These are phyloP conservation scores for Rhyzopertha dominica DNA, from an alignment of 1,140 invertebrate genomes.

Conservation along the genomic window DNA sequence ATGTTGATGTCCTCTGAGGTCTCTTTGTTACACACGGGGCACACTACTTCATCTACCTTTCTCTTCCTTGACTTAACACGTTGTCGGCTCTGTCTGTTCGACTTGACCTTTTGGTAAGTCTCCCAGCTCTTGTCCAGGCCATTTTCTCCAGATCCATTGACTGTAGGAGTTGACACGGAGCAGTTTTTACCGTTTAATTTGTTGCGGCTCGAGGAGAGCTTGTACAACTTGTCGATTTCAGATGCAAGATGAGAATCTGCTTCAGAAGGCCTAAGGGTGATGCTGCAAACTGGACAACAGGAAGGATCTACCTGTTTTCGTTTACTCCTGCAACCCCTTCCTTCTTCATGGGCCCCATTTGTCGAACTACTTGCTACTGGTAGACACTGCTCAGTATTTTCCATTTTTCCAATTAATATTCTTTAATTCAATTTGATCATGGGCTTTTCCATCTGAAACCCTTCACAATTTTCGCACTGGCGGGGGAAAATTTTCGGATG, in stretches of 20 bases:
- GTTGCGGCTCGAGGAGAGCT: conserved; percentile 43
- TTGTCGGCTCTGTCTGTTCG: conserved; percentile 61
- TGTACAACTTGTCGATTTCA: conserved; percentile 70
- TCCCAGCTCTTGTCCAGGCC: conserved; percentile 66
- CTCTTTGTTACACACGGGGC: conserved; percentile 71
- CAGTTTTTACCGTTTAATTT: conserved; percentile 41
- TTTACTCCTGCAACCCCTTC: conserved; percentile 44
- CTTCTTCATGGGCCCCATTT: conserved; percentile 2
- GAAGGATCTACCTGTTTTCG: conserved; percentile 53
- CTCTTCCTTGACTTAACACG: conserved; percentile 50
- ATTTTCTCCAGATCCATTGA: conserved; percentile 51
- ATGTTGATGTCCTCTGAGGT: conserved; percentile 67
- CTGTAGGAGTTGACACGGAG: conserved; percentile 47
- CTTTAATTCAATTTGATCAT: too few species aligned
- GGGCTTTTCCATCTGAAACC: conserved; percentile 1
- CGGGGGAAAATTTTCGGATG: conserved; percentile 6
- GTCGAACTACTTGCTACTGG: conserved; percentile 13
- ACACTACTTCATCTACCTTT: conserved; percentile 56
- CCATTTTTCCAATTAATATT: conserved; percentile 21
- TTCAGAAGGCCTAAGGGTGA: conserved; percentile 67
- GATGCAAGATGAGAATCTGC: conserved; percentile 68
- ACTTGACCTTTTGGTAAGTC: conserved; percentile 69
- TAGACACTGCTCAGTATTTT: conserved; percentile 11
- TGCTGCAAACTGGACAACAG: conserved; percentile 75
- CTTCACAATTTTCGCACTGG: conserved; percentile 2